Base-by-base conservation (phyloP, 2,888 invertebrate genomes). In the Tromatobia lineatoria region DNA sequence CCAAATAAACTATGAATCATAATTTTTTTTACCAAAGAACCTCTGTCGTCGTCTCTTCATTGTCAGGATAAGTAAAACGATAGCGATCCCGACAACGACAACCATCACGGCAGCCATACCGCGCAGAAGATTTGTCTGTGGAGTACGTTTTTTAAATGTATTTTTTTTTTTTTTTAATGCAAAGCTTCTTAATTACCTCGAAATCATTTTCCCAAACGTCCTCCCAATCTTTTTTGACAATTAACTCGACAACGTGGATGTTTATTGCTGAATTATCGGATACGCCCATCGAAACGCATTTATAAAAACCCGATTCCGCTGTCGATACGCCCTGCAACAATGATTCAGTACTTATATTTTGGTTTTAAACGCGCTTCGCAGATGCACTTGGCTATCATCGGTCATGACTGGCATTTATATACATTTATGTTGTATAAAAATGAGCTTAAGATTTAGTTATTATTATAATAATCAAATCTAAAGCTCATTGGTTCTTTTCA, bases 241-340 rank as follows among this genome's bases (percentile, higher is more conserved):
- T 93, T 93, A 96, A 94, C 90, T 96, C 95, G 34, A 96, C 95
- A 82, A 95, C 94, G 57, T 95, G 95, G 34, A 95, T 94, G 79
- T 95, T 95, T 25, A 95, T 93, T 4, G 94, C 94, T 47, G 93
- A 91, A 75, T 94, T 93, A 67, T 95, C 94, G 88, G 94, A 94
- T 66, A 96, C 90, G 67, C 95, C 95, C 90, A 94, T 95, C 4
- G 96, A 96, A 79, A 96, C 92, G 89, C 96, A 96, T 90, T 95
- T 95, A 91, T 96, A 96, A 84, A 95, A 94, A 1, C 96, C 96
- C 80, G 96, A 94, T 89, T 96, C 96, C 76, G 94, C 93, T 8
- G 95, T 94, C 15, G 95, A 95, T 10, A 96, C 95, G 90, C 94
- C 95, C 96, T 96, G 91, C 70, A 88, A 89, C 80, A 59, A 83